Conservation (phyloP, 2,797 vertebrate genomes). For the Enteromius radiatus region DNA sequence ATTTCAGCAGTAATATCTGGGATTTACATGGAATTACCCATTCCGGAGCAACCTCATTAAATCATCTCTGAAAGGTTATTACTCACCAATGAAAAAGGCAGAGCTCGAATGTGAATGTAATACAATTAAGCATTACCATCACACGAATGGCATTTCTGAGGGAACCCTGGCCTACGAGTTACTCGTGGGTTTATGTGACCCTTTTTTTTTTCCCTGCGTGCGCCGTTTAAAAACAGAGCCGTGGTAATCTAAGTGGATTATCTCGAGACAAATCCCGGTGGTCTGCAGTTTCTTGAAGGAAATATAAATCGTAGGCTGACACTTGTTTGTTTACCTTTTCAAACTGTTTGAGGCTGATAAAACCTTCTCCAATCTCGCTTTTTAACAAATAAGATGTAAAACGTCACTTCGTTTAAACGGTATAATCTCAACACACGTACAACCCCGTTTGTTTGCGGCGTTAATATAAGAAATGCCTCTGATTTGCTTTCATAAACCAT, state of each 20-base stretch:
- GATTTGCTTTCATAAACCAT: conserved; percentile 29
- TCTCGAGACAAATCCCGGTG: conserved; percentile 79
- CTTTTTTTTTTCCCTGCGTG: conserved; percentile 74
- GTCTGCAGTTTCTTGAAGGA: conserved; percentile 76
- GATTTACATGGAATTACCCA: conserved; percentile 63
- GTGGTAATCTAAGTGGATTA: conserved; percentile 83
- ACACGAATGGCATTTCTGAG: conserved; percentile 43
- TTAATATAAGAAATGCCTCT: background rate
- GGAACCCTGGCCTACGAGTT: conserved; percentile 40
- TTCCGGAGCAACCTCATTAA: conserved; percentile 63
- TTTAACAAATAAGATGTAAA: background rate
- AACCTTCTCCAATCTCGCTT: background rate
- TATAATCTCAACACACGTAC: background rate
- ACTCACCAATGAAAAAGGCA: conserved; percentile 54
- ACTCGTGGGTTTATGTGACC: conserved; percentile 72
- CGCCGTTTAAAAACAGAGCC: conserved; percentile 77
- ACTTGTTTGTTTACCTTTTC: conserved; percentile 71
- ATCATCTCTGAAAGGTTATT: conserved; percentile 64
- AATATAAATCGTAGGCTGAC: conserved; percentile 64
- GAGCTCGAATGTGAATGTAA: conserved; percentile 45
- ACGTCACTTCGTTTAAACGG: background rate
- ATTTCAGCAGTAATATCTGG: conserved; percentile 63
- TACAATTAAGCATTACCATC: conserved; percentile 54
- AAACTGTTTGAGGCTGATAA: conserved; percentile 52
- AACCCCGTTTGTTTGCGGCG: background rate